phyloP scores from a whole-genome alignment of 2,113 vertebrate genomes.

The Pardalotus punctatus region DNA sequence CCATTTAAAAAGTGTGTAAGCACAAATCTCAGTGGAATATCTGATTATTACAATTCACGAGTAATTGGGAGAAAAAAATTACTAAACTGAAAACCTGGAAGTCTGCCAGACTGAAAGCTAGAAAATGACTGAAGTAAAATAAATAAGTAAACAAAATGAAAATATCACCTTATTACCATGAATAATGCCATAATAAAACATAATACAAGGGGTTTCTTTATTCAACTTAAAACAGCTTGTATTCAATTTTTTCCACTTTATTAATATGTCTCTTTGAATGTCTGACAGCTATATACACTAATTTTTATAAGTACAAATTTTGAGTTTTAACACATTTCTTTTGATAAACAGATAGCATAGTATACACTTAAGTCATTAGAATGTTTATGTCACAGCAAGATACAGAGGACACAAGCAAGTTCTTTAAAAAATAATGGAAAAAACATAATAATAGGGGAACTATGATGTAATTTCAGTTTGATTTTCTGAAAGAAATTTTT shows the following conservation, averaged over 20 bases:
- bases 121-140: background rate
- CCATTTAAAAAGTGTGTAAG: background rate
- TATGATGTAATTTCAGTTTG: background rate
- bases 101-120: background rate
- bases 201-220: background rate
- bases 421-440: background rate
- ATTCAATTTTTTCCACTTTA: background rate
- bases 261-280: background rate
- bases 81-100: background rate
- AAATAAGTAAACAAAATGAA: background rate
- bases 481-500: background rate
- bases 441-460: background rate
- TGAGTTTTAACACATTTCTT: background rate
- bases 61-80: background rate
- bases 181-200: background rate
- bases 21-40: background rate
- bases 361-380: background rate
- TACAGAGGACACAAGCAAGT: rapidly evolving
- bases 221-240: background rate
- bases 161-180: background rate
- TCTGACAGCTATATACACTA: background rate
- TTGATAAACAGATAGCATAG: background rate
- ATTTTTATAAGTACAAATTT: background rate
- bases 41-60: background rate
- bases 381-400: background rate